Percentiles rank a stretch among this genome's conserved stretches.
Conservation (phyloP, 2,888 invertebrate genomes). For the Leucophenga montana region DNA sequence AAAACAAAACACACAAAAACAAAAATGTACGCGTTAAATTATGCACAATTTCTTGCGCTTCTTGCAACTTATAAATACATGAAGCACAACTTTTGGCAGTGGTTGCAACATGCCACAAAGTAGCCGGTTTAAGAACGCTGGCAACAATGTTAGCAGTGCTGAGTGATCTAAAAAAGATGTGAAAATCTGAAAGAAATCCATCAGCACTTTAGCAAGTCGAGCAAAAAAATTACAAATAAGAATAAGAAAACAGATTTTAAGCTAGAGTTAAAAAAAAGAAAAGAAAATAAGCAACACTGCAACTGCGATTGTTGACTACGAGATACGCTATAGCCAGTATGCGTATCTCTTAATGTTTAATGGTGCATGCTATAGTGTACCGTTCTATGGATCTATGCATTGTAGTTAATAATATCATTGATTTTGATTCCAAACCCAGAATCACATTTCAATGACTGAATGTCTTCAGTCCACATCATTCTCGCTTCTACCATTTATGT, state of each 20-base stretch:
- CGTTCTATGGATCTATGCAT: too few species aligned
- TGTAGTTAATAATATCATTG: too few species aligned
- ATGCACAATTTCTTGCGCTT: neutral
- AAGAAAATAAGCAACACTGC: too few species aligned
- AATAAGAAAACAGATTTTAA: neutral
- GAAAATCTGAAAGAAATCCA: constrained; percentile 13
- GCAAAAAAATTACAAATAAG: neutral
- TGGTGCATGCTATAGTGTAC: too few species aligned
- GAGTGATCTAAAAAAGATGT: neutral
- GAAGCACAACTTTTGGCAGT: neutral
- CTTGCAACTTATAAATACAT: neutral
- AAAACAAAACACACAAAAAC: neutral
- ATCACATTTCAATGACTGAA: too few species aligned
- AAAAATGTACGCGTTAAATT: constrained; percentile 8
- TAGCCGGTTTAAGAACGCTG: neutral
- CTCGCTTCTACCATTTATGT: too few species aligned
- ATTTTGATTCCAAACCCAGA: too few species aligned
- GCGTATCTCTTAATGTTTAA: too few species aligned
- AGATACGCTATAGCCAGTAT: too few species aligned
- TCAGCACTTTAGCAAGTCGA: neutral
- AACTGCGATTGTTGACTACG: too few species aligned
- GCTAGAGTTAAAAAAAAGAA: too few species aligned
- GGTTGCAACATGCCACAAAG: neutral
- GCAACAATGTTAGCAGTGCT: neutral
- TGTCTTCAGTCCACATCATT: too few species aligned